Evolutionary conservation across 1,140 invertebrate genomes (phyloP), one percentile per base, ranked within the genome.

Genomic region (Papilio glaucus): DNA sequence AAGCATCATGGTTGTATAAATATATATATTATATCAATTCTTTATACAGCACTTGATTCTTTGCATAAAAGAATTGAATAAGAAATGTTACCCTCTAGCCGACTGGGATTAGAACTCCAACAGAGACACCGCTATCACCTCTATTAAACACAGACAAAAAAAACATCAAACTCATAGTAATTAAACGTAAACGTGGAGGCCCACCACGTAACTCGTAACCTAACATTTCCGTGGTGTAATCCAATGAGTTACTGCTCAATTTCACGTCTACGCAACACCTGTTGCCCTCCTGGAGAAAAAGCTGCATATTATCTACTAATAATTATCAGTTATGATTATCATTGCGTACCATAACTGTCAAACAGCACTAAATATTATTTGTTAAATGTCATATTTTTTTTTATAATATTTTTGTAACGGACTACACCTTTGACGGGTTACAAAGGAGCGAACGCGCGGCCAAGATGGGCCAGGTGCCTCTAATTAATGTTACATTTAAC

Each of bases 301-400:
- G 84, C 85, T 79, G 77, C 74, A 81, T 83, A 85, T 88, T 85
- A 86, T 79, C 81, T 76, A 76, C 72, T 79, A 79, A 84, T 84
- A 87, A 90, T 88, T 86, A 81, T 81, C 81, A 81, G 81, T 89
- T 86, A 91, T 91, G 85, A 89, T 89, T 87, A 91, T 90, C 87
- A 90, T 91, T 87, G 88, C 81, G 85, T 84, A 86, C 85, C 85
- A 91, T 91, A 92, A 89, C 84, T 87, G 88, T 90, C 90, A 87
- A 86, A 85, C 81, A 84, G 84, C 86, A 90, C 89, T 91, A 92
- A 92, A 92, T 91, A 92, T 92, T 91, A 86, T 92, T 92, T 90
- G 86, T 88, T 89, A 88, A 90, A 88, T 90, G 85, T 80, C 80
- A 81, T 88, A 80, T 82, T 71, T 81, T 86, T 85, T 84, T 70